Conservation (phyloP, 64 coral and sea anemone species). For the Porites lutea region DNA sequence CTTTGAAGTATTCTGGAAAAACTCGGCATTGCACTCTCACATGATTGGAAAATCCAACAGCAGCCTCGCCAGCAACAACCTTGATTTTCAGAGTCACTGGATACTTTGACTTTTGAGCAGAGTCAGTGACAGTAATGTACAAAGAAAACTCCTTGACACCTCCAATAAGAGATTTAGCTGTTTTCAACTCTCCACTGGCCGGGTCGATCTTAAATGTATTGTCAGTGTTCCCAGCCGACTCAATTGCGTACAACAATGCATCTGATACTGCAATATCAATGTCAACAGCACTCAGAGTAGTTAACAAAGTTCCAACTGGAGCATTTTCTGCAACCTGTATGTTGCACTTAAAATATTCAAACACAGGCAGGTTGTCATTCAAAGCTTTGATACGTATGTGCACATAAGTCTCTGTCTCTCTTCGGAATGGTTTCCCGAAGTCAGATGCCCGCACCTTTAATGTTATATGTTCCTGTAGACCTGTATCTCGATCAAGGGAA, state of each 20-base stretch:
- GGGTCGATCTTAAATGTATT: constrained; percentile 65
- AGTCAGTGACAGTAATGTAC: constrained; percentile 77
- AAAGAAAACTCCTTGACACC: constrained; percentile 20
- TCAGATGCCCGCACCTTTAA: constrained; percentile 89
- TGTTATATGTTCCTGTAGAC: constrained; percentile 81
- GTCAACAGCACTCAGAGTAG: constrained; percentile 80
- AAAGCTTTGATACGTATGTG: constrained; percentile 74
- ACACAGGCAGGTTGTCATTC: constrained; percentile 92
- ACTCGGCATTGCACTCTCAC: constrained; percentile 21
- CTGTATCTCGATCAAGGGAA: constrained; percentile 78
- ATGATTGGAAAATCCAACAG: constrained; percentile 74
- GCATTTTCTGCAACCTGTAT: constrained; percentile 66
- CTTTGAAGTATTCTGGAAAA: constrained; percentile 53
- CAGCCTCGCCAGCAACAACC: constrained; percentile 66
- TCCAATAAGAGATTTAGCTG: constrained; percentile 63
- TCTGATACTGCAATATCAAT: constrained; percentile 77
- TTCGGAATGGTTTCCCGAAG: constrained; percentile 83
- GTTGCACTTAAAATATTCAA: constrained; percentile 80
- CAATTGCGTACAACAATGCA: constrained; percentile 1
- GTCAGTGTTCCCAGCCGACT: constrained; percentile 61
- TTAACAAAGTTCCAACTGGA: constrained; percentile 66
- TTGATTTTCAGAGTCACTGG: constrained; percentile 70
- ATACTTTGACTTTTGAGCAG: constrained; percentile 46
- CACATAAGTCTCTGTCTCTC: constrained; percentile 87
- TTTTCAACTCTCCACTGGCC: constrained; percentile 73